These are phyloP conservation scores for Eupithecia subumbrata DNA, from an alignment of 2,888 invertebrate genomes.

Conservation along the genomic window DNA sequence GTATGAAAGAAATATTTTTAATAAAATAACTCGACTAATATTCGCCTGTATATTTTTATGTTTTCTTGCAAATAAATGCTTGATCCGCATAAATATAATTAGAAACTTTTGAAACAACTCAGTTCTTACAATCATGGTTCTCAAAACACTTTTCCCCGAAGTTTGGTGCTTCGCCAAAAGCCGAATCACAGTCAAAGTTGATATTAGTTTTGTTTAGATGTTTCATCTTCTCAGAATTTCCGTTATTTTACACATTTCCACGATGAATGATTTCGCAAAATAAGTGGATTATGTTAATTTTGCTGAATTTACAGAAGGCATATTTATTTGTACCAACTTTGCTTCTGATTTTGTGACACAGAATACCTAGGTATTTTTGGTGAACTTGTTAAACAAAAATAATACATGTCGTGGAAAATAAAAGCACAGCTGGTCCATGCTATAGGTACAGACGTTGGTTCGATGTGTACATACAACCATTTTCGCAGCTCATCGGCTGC, in stretches of 20 bases:
- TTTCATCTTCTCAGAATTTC: constrained; percentile 7
- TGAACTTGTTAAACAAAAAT: too few species aligned
- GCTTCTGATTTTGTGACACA: too few species aligned
- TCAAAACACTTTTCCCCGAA: constrained; percentile 10
- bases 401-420: too few species aligned
- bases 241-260: not conserved
- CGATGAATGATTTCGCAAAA: constrained; percentile 2
- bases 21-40: too few species aligned
- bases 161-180: constrained; percentile 21
- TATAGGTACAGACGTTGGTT: too few species aligned
- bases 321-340: too few species aligned
- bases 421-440: too few species aligned
- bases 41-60: not conserved
- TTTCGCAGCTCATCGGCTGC: too few species aligned
- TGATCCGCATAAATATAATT: not conserved
- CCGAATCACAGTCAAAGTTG: constrained; percentile 16
- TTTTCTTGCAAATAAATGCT: not conserved
- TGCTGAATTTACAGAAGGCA: not conserved
- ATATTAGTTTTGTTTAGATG: constrained; percentile 7
- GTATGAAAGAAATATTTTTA: too few species aligned
- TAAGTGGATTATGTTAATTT: not conserved
- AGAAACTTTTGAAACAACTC: not conserved
- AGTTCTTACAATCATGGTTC: not conserved
- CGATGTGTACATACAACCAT: too few species aligned
- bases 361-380: too few species aligned